Evolutionary conservation across 2,888 invertebrate species (phyloP).

Genomic region (Andrena bucephala): DNA sequence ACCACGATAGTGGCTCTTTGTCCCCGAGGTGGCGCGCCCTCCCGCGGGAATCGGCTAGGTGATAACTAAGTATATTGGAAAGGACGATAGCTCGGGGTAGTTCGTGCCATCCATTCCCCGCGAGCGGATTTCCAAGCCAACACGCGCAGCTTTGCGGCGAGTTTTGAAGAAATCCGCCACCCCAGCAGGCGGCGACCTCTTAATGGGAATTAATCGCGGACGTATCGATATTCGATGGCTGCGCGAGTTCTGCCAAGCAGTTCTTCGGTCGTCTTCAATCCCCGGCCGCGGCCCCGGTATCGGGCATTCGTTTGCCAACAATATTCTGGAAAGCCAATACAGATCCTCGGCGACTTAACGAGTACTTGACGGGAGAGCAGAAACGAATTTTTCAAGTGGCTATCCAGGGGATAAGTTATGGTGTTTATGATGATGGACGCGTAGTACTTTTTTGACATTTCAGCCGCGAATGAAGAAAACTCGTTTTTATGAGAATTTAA

Average conservation of each 20-base stretch:
- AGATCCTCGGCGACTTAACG: background rate
- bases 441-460: too few relatives aligned
- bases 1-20: background rate
- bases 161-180: constrained; percentile 18
- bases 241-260: constrained; percentile 1
- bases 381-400: too few relatives aligned
- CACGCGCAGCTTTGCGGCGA: background rate
- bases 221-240: constrained; percentile 50
- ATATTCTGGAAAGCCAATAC: background rate
- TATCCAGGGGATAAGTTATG: too few relatives aligned
- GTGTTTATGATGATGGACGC: too few relatives aligned
- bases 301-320: background rate
- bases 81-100: constrained; percentile 9
- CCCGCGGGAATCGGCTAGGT: constrained; percentile 9
- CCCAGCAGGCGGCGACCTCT: background rate
- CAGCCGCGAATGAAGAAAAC: too few relatives aligned
- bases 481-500: too few relatives aligned
- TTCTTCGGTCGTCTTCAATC: background rate
- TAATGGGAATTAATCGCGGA: constrained; percentile 41
- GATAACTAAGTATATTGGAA: constrained; percentile 42
- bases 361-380: background rate
- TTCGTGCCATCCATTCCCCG: background rate
- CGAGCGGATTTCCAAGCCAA: constrained; percentile 12
- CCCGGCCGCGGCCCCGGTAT: background rate
- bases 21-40: background rate